Evolutionary conservation across 2,888 invertebrate genomes (phyloP).

Genomic region (Volucella inflata): DNA sequence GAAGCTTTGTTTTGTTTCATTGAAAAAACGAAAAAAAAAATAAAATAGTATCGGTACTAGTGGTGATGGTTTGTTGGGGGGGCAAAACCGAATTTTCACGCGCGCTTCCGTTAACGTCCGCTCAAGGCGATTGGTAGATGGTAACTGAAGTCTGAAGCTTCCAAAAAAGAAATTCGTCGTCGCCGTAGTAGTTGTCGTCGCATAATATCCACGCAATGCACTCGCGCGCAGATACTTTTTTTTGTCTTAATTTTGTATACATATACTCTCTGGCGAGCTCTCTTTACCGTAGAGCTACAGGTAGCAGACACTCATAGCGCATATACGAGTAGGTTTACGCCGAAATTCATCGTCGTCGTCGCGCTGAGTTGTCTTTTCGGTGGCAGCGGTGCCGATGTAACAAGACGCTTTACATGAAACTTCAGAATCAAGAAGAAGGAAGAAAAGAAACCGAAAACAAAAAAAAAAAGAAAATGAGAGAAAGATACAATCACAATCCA

Average conservation of each 20-base stretch:
- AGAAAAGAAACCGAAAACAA: conserved; percentile 23
- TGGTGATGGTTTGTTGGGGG: background rate
- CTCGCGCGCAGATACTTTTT: conserved; percentile 72
- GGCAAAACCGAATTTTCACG: conserved; percentile 12
- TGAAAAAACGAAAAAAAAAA: conserved; percentile 46
- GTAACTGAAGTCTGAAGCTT: conserved; percentile 81
- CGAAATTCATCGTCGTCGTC: conserved; percentile 44
- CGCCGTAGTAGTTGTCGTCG: conserved; percentile 55
- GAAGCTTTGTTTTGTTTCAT: conserved; percentile 75
- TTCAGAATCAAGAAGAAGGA: conserved; percentile 46
- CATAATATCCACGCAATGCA: conserved; percentile 75
- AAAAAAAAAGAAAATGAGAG: conserved; percentile 17
- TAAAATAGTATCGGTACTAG: conserved; percentile 6
- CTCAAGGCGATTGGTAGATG: conserved; percentile 82
- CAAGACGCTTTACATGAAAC: conserved; percentile 73
- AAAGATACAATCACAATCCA: conserved; percentile 29
- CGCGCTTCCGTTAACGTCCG: conserved; percentile 78
- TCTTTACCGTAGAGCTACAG: conserved; percentile 57
- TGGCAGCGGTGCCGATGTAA: conserved; percentile 62
- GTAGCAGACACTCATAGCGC: conserved; percentile 53
- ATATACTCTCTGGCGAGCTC: conserved; percentile 43
- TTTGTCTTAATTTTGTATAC: conserved; percentile 11
- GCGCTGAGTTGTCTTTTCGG: conserved; percentile 21
- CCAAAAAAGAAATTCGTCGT: conserved; percentile 74
- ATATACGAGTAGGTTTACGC: conserved; percentile 68